A percentile compares a stretch with the other conserved stretches of the same genome.
Evolutionary conservation across 2,888 invertebrate genomes (phyloP).

Genomic region (Rhyacophila evoluta): DNA sequence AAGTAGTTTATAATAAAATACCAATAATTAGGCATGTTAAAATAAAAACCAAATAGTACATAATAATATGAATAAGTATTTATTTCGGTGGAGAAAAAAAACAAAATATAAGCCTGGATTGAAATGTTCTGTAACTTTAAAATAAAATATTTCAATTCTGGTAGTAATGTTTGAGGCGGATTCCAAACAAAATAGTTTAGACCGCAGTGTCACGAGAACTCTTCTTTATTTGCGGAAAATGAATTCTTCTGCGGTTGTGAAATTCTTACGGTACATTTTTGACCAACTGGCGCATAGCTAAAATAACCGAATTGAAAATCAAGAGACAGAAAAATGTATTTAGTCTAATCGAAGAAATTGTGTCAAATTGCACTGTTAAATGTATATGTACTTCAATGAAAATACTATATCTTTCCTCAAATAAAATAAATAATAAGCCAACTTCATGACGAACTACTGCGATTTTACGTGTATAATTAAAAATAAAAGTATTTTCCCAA

Average conservation of each 20-base stretch:
- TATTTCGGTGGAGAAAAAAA: too few species aligned
- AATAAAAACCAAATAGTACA: too few species aligned
- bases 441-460: too few species aligned
- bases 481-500: too few species aligned
- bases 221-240: slow-evolving; percentile 27
- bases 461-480: too few species aligned
- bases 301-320: not conserved
- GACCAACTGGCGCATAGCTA: slow-evolving; percentile 25
- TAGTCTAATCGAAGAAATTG: too few species aligned
- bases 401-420: not conserved
- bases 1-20: too few species aligned
- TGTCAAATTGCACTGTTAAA: not conserved
- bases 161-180: not conserved
- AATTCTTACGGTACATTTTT: slow-evolving; percentile 25
- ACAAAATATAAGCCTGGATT: not conserved
- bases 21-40: too few species aligned
- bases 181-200: slow-evolving; percentile 28
- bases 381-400: not conserved
- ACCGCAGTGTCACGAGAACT: slow-evolving; percentile 4
- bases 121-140: not conserved
- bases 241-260: slow-evolving; percentile 36
- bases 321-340: too few species aligned
- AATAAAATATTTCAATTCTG: slow-evolving; percentile 4
- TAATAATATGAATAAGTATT: too few species aligned
- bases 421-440: too few species aligned